These are phyloP conservation scores for Agrotis clavis DNA, from an alignment of 2,888 invertebrate species.

Conservation along the genomic window DNA sequence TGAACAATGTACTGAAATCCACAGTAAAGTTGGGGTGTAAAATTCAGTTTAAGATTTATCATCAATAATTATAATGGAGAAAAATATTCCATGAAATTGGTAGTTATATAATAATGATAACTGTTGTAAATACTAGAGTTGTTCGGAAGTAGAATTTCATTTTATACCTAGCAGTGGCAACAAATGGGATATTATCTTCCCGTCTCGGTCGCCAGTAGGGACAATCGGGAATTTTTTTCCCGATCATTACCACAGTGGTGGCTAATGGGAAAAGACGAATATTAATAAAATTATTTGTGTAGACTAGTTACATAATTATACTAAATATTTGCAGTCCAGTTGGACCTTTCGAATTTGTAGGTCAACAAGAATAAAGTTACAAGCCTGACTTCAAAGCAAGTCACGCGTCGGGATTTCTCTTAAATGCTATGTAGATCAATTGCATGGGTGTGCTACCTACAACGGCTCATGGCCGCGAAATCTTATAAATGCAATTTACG, in stretches of 20 bases:
- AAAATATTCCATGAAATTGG: not conserved
- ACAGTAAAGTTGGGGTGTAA: not conserved
- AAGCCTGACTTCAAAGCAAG: slow-evolving; percentile 37
- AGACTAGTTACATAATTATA: not conserved
- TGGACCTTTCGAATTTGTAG: slow-evolving; percentile 53
- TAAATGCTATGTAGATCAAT: slow-evolving; percentile 42
- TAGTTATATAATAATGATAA: no score
- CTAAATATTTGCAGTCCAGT: slow-evolving; percentile 18
- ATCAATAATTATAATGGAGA: no score
- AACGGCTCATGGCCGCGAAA: slow-evolving; percentile 20
- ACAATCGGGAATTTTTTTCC: no score
- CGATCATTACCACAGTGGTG: no score
- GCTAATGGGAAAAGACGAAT: no score
- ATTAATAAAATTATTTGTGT: not conserved
- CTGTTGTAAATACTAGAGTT: no score
- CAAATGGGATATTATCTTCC: no score
- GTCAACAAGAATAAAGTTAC: slow-evolving; percentile 48
- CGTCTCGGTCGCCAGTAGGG: no score
- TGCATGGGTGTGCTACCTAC: slow-evolving; percentile 28
- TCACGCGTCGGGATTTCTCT: slow-evolving; percentile 45
- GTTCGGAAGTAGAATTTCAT: no score
- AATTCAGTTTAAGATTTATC: not conserved
- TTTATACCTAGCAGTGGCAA: no score
- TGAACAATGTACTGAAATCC: not conserved
- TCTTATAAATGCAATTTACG: slow-evolving; percentile 22